A percentile compares a stretch with the other conserved stretches of the same genome.
These are phyloP conservation scores for Cuculus canorus DNA, from an alignment of 2,797 vertebrate species.

Conservation along the genomic window DNA sequence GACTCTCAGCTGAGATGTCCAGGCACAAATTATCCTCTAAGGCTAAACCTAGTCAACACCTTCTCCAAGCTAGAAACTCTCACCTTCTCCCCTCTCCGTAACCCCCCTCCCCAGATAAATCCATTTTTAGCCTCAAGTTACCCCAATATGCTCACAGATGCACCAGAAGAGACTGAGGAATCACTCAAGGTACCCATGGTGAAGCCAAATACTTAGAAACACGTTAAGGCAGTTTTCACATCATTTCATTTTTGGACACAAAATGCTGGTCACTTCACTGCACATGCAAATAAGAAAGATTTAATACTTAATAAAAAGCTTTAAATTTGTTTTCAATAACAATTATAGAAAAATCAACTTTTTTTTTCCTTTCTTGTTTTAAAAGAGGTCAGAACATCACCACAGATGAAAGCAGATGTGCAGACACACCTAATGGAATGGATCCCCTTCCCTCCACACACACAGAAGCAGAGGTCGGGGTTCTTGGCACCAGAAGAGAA, in stretches of 20 bases:
- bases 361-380: slow-evolving; percentile 1
- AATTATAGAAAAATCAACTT: slow-evolving; percentile 65
- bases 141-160: slow-evolving; percentile 42
- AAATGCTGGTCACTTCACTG: slow-evolving; percentile 62
- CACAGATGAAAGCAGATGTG: slow-evolving; percentile 36
- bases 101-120: neutral
- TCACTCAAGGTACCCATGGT: slow-evolving; percentile 44
- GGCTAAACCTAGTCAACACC: neutral
- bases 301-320: slow-evolving; percentile 66
- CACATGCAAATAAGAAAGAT: slow-evolving; percentile 60
- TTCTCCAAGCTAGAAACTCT: neutral
- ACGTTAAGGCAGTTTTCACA: slow-evolving; percentile 69
- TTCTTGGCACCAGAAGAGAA: slow-evolving; percentile 56
- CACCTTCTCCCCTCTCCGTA: neutral
- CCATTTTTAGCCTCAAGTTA: slow-evolving; percentile 13
- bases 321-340: slow-evolving; percentile 48
- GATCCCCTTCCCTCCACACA: slow-evolving; percentile 9
- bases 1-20: neutral
- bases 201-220: slow-evolving; percentile 59
- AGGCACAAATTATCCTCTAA: neutral
- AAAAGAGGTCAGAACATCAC: slow-evolving; percentile 55
- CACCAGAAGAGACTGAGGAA: slow-evolving; percentile 55
- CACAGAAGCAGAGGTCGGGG: slow-evolving; percentile 6
- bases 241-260: slow-evolving; percentile 37
- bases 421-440: slow-evolving; percentile 44